phyloP scores from a whole-genome alignment of 2,797 vertebrate genomes.

The Melanogrammus aeglefinus region DNA sequence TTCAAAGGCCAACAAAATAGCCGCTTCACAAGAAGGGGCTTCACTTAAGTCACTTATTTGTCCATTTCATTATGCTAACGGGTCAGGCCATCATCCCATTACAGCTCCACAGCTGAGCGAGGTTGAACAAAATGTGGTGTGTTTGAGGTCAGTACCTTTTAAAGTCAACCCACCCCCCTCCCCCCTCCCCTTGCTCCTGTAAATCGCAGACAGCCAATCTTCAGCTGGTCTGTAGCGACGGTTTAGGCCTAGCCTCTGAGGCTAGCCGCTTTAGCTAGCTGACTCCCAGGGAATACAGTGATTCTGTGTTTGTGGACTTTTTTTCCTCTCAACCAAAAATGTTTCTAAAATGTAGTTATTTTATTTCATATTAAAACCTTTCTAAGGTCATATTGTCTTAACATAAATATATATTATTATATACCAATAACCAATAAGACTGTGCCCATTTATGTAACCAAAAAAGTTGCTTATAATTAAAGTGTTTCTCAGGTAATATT shows the following conservation, averaged over 20 bases:
- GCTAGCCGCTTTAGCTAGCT: slow-evolving; percentile 45
- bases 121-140: slow-evolving; percentile 71
- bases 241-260: slow-evolving; percentile 56
- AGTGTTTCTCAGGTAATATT: no score
- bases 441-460: no score
- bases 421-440: neutral
- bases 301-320: no score
- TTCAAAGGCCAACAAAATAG: slow-evolving; percentile 77
- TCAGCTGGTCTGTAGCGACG: slow-evolving; percentile 65
- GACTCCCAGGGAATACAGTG: slow-evolving; percentile 26
- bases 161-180: slow-evolving; percentile 43
- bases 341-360: no score
- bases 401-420: neutral
- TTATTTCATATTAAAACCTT: no score
- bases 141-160: slow-evolving; percentile 64
- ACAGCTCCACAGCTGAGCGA: slow-evolving; percentile 66
- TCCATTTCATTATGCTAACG: slow-evolving; percentile 81
- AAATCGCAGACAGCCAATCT: slow-evolving; percentile 62
- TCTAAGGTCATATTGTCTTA: no score
- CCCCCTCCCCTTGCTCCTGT: slow-evolving; percentile 35
- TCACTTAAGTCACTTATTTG: slow-evolving; percentile 76
- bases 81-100: slow-evolving; percentile 72
- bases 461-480: no score
- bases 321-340: neutral
- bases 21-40: slow-evolving; percentile 64